Base-by-base conservation (phyloP, 2,888 invertebrate species). In the Ceriagrion tenellum region DNA sequence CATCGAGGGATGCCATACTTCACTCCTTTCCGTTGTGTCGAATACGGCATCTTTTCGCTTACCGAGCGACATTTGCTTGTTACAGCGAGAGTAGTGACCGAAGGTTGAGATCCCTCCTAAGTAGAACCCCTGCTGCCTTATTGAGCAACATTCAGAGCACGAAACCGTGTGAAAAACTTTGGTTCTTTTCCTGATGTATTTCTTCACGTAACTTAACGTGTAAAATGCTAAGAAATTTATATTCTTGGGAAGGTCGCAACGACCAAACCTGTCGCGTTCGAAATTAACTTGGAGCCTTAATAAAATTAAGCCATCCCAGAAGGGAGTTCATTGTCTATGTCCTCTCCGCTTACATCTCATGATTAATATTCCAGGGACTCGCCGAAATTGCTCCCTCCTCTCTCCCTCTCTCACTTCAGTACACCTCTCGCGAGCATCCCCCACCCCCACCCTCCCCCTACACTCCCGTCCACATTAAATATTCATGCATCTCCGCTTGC, bases 401-500 rank as follows among this genome's bases (percentile, higher is more conserved):
- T 81, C 74, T 81, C n/a, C 6, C 81, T 69, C 69, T n/a, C 4
- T 3, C 16, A 35, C 81, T 69, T 10, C 69, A 69, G 26, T 10
- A 12, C 69, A 35, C 81, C 13, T 30, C 35, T 35, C 10, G 10
- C 16, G 26, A 81, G 69, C 69, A 69, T n/a, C 69, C 12, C 35
- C 81, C 35, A 3, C 35, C 35, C 81, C 35, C 10, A 0, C 13
- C 35, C 16, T 35, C 18, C 81, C 35, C n/a, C 69, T 10, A 47
- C 8, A 2, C 47, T 16, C 47, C 88, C 88, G 6, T 88, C 47
- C 47, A 59, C 59, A 20, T 59, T 55, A 89, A 89, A 89, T 89
- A 89, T 89, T 89, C 89, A 89, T 89, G 89, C 89, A 3, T 89
- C 89, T 89, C 23, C 89, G 12, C 89, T 89, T 89, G 23, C 89